Base-by-base conservation (phyloP, 1,140 invertebrate species). In the Brachystomella parvula region DNA sequence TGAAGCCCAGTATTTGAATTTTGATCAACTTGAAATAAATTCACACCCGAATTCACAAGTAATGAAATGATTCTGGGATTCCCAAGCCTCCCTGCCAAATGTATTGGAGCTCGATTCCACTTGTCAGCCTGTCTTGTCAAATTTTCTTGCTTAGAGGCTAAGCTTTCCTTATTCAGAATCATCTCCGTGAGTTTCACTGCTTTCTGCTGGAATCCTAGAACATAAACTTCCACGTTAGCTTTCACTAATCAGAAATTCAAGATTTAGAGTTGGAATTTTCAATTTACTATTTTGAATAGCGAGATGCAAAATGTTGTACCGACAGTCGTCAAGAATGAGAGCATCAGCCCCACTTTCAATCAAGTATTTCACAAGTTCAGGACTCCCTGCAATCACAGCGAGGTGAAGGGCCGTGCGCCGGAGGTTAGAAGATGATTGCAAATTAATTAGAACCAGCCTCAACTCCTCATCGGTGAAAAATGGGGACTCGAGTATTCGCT, bases 21-120 rank as follows among this genome's bases (percentile, higher is more conserved):
- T 47, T 62, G 30, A 26, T 62, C 60, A 24, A 31, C 35, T 62
- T 62, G 60, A 19, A 62, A 19, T 44, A 62, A 29, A 39, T 62
- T 53, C 15, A 53, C 49, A 26, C 24, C 49, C 9, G 49, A 6
- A 17, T 62, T 15, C 3, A 62, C 39, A 9, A 62, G 31, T 12
- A 47, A 28, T 62, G n/a, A 24, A 2, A 62, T 3, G 44, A 62
- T 32, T 3, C 2, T 26, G 6, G 6, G 30, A 26, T 47, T 62
- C 12, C 60, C 60, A 35, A 28, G 60, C 12, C 60, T 6, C 6
- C 31, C 60, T 15, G 60, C 60, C 24, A 62, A 31, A 29, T 62
- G 60, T 12, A 62, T 39, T 39, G 60, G 60, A 6, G 30, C 60
- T 44, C 60, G 49, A 24, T 3, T 53, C 49, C 49, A 53, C 9